Conservation (phyloP, 53 echinoderm and acorn worm species). For the Echinometra lucunter region DNA sequence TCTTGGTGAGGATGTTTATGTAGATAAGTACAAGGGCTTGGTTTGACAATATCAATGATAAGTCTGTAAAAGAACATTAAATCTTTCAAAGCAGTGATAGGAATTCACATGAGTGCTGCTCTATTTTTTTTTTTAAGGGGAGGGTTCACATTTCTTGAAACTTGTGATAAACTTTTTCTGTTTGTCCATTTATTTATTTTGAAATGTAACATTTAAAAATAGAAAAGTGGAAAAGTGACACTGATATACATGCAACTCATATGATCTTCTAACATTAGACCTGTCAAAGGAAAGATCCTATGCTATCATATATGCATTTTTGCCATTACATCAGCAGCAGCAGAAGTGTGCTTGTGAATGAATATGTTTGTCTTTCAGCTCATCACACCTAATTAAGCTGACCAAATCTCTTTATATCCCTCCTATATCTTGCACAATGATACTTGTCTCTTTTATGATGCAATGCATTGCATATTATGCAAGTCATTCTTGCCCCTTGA, state of each 20-base stretch:
- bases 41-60: not conserved
- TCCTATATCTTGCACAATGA: not conserved
- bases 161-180: not conserved
- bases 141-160: not conserved
- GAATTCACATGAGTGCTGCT: not conserved
- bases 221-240: too few species aligned
- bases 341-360: not conserved
- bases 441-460: not conserved
- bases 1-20: conserved; percentile 17
- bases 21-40: conserved; percentile 17
- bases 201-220: too few species aligned
- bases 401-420: not conserved
- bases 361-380: not conserved
- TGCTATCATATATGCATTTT: not conserved
- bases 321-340: too few species aligned
- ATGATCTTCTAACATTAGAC: not conserved
- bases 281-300: too few species aligned
- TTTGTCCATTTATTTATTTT: too few species aligned
- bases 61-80: not conserved
- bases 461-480: not conserved
- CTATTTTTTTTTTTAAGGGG: not conserved
- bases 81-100: not conserved
- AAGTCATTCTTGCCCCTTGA: not conserved
- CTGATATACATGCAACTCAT: too few species aligned
- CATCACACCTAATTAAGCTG: not conserved